Evolutionary conservation across 2,797 vertebrate genomes (phyloP), one percentile per base, ranked within the genome.

Genomic region (Cyprinodon diabolis): DNA sequence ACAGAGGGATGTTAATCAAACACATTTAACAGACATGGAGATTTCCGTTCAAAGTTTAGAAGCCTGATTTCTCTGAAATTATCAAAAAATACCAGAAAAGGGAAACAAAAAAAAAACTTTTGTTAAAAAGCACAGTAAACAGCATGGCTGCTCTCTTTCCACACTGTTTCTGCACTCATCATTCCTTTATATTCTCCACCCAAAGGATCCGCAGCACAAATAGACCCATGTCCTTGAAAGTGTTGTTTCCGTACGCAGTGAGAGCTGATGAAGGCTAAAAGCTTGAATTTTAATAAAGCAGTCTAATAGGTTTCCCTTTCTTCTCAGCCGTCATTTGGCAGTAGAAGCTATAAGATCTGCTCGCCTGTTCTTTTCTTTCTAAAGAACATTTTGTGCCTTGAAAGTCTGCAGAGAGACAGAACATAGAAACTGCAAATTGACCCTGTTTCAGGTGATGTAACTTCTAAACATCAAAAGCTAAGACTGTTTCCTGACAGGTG

Each of bases 221-320:
- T 49, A 48, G 43, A 60, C 43, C 49, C 54, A 9, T 1, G 60
- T 71, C 35, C 12, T 68, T 21, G 49, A 48, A 65, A 82, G 69
- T 14, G 23, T 15, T 48, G 23, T 74, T 78, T 76, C 66, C 52
- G 49, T 70, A 48, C 25, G 56, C 56, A 23, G 40, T 57, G 17
- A 17, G 37, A 0, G 45, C 69, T 19, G 67, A 79, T 69, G 15
- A 55, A 58, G 0, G 70, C 69, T 86, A 86, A 88, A 85, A 21
- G 83, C 77, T 74, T 76, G 76, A 57, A 72, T 87, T 90, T 84
- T 67, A 73, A 69, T 89, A 85, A 87, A 78, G 70, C 6, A 30
- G n/a, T 47, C 21, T 74, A 79, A 86, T 81, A 81, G 83, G 55
- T 77, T 82, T 84, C 79, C 73, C 75, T 89, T 79, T 79, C 72